These are phyloP conservation scores for Bedellia somnulentella DNA, from an alignment of 2,888 invertebrate genomes.

Conservation along the genomic window DNA sequence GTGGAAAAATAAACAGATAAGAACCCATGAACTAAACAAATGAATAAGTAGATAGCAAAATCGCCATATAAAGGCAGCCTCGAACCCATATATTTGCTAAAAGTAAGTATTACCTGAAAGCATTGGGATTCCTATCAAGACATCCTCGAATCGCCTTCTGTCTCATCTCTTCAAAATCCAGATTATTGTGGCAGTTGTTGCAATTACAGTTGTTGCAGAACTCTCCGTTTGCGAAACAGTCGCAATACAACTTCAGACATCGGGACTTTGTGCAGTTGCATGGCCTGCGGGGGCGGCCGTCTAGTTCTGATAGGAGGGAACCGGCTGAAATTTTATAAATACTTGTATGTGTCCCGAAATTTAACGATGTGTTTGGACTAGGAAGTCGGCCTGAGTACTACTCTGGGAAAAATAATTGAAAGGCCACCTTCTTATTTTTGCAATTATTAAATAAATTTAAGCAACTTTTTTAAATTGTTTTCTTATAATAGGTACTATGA, in stretches of 20 bases:
- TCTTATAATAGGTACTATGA: too few species aligned
- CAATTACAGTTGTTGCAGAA: slow-evolving; percentile 98
- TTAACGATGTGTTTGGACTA: too few species aligned
- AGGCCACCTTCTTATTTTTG: too few species aligned
- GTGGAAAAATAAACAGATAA: slow-evolving; percentile 11
- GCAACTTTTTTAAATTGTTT: too few species aligned
- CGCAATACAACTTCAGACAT: slow-evolving; percentile 97
- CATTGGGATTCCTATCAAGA: slow-evolving; percentile 94
- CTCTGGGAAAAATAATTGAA: too few species aligned
- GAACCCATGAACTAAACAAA: slow-evolving; percentile 3
- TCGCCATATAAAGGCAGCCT: too few species aligned
- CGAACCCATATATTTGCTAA: too few species aligned
- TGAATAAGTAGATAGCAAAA: neutral
- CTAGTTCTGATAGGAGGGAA: slow-evolving; percentile 17
- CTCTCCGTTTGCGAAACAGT: slow-evolving; percentile 99
- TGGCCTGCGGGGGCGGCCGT: slow-evolving; percentile 78
- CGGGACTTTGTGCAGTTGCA: slow-evolving; percentile 99
- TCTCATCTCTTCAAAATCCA: slow-evolving; percentile 92
- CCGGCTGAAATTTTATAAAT: too few species aligned
- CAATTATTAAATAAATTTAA: too few species aligned
- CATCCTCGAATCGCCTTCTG: slow-evolving; percentile 93
- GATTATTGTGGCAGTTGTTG: slow-evolving; percentile 94
- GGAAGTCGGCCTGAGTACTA: too few species aligned
- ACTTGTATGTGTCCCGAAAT: too few species aligned
- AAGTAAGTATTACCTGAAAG: too few species aligned